Percentiles rank a stretch among this genome's conserved stretches.
phyloP scores from a whole-genome alignment of 1,140 invertebrate genomes.

The Medauroidea extradentata region DNA sequence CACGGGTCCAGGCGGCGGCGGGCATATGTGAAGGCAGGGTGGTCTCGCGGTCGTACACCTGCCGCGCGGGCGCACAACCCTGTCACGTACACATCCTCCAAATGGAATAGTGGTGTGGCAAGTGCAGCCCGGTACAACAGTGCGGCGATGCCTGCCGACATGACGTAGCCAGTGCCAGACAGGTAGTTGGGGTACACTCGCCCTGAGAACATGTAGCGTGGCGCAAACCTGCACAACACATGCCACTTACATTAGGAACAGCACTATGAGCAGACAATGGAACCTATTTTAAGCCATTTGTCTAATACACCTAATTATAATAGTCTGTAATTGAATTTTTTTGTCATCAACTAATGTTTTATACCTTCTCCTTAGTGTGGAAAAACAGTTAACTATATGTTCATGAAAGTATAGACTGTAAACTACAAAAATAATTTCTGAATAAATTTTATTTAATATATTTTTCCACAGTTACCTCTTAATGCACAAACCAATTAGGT shows the following conservation, averaged over 20 bases:
- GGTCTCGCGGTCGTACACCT: conserved; percentile 49
- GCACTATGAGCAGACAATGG: neutral
- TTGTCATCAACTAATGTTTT: too few species aligned
- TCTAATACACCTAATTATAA: too few species aligned
- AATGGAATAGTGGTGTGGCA: conserved; percentile 63
- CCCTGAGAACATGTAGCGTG: conserved; percentile 71
- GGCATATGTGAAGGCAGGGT: conserved; percentile 56
- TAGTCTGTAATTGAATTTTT: too few species aligned
- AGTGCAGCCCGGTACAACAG: conserved; percentile 66
- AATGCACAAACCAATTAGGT: too few species aligned
- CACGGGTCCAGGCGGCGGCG: conserved; percentile 33
- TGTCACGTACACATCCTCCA: conserved; percentile 85
- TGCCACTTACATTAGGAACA: neutral
- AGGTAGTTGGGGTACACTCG: conserved; percentile 76
- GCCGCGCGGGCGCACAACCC: conserved; percentile 52
- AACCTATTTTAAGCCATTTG: too few species aligned
- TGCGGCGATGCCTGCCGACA: conserved; percentile 63
- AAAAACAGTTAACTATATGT: too few species aligned
- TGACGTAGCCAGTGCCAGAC: conserved; percentile 78
- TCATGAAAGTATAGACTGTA: too few species aligned
- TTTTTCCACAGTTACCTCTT: too few species aligned
- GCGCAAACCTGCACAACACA: conserved; percentile 58
- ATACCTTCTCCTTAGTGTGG: too few species aligned
- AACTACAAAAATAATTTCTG: too few species aligned
- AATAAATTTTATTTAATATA: too few species aligned